A percentile compares a stretch with the other conserved stretches of the same genome.
Conservation (phyloP, 2,113 vertebrate species). For the Notarius lentiginosus region DNA sequence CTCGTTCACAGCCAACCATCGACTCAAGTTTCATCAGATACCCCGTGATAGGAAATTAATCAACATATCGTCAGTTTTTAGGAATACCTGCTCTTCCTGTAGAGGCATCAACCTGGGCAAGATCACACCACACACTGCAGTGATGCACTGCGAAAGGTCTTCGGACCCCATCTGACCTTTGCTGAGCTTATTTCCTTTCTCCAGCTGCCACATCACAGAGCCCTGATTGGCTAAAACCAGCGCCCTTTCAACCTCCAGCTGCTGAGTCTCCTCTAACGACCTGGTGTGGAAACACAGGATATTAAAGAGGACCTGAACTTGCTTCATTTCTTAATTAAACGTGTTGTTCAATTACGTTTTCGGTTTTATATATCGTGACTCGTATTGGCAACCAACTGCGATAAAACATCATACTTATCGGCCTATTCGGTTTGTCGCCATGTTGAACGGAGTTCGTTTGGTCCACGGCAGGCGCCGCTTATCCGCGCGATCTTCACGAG, state of each 20-base stretch:
- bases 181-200: slow-evolving; percentile 71
- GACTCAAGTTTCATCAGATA: not conserved
- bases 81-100: slow-evolving; percentile 71
- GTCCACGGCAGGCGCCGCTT: too few species aligned
- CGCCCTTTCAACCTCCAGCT: slow-evolving; percentile 82
- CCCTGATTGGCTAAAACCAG: slow-evolving; percentile 86
- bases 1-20: not conserved
- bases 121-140: slow-evolving; percentile 87
- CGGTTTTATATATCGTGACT: too few species aligned
- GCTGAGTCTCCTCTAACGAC: slow-evolving; percentile 84
- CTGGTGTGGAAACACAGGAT: slow-evolving; percentile 59
- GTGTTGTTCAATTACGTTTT: too few species aligned
- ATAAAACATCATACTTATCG: too few species aligned
- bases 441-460: too few species aligned
- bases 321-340: too few species aligned
- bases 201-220: slow-evolving; percentile 77
- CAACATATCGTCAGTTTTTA: not conserved
- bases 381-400: too few species aligned
- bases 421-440: too few species aligned
- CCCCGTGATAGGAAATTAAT: too few species aligned
- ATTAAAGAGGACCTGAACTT: too few species aligned
- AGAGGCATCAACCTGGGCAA: slow-evolving; percentile 71
- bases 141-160: slow-evolving; percentile 83
- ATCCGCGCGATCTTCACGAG: too few species aligned
- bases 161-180: slow-evolving; percentile 80